Conservation (phyloP, 2,113 vertebrate species). For the Naja naja region DNA sequence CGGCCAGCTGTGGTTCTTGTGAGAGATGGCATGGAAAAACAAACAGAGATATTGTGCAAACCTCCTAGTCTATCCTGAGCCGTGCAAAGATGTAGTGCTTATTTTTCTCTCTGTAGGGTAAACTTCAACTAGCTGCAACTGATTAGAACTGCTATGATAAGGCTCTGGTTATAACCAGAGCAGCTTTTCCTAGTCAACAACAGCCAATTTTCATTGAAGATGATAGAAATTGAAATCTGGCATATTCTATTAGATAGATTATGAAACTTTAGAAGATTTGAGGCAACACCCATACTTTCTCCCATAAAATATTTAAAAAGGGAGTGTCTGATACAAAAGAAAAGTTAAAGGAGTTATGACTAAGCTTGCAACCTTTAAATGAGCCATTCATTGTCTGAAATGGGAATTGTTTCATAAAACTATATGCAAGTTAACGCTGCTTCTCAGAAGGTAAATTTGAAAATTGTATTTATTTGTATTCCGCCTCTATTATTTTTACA, state of each 20-base stretch:
- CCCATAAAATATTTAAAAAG: not conserved
- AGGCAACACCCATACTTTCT: not conserved
- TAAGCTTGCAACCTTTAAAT: not conserved
- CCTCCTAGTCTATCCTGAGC: not conserved
- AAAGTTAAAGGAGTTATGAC: not conserved
- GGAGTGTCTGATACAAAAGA: not conserved
- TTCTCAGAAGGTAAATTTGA: not conserved
- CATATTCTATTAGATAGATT: not conserved
- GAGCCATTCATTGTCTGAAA: not conserved
- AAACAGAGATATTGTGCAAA: conserved; percentile 12
- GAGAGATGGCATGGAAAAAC: conserved; percentile 27
- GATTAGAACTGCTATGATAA: not conserved
- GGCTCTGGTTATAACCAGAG: not conserved
- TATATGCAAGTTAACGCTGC: no score
- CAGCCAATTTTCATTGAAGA: not conserved
- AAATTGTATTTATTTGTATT: not conserved
- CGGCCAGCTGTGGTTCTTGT: not conserved
- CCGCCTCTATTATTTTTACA: not conserved
- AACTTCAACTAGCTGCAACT: not conserved
- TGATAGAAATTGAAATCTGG: not conserved
- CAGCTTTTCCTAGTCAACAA: not conserved
- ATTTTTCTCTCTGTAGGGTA: not conserved
- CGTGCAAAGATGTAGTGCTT: no score
- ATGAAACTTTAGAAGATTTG: not conserved
- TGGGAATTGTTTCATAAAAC: not conserved